Base-by-base conservation (phyloP, 2,113 vertebrate species). In the Phaethornis superciliosus region DNA sequence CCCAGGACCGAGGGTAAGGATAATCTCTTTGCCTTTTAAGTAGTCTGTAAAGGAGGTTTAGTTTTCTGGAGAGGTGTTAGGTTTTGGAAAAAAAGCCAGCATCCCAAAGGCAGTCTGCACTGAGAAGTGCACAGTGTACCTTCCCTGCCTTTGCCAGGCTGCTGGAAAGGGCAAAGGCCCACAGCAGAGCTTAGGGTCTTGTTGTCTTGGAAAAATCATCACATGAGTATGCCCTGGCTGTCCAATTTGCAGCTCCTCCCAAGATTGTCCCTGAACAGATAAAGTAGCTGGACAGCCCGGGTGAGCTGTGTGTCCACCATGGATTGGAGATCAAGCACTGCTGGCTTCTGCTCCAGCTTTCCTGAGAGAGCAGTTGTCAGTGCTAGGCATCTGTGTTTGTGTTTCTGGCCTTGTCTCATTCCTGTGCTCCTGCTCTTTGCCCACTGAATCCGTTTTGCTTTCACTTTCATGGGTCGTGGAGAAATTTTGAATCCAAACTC, bases 1-100 rank as follows among this genome's bases (percentile, higher is more conserved):
- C 58, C 96, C 90, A 97, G 97, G 90, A 95, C 55, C 46, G 97
- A 97, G 54, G 97, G 98, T 98, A 91, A 40, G 85, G 49, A 30
- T 26, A 28, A 51, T 13, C n/a, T 37, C 22, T 84, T 85, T 23
- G 47, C 44, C 28, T 35, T 35, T 52, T 32, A 2, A 35, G 47
- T 23, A 13, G 30, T 32, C 62, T 55, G 19, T 42, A 51, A 75
- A 71, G 30, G 60, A 58, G 49, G 32, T 15, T 9, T 56, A 6
- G 17, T 71, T 52, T 24, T 40, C 58, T 37, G 21, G 32, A 27
- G n/a, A 17, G 20, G 3, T 82, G 24, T 30, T 42, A 4, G 8
- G 19, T 30, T 88, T 40, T 72, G 80, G 65, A 33, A 47, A 27
- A 52, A 21, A 21, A 21, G 77, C 15, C 24, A 24, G n/a, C 14